These are phyloP conservation scores for Benitochromis conjunctus DNA, from an alignment of 2,113 vertebrate genomes.

Conservation along the genomic window DNA sequence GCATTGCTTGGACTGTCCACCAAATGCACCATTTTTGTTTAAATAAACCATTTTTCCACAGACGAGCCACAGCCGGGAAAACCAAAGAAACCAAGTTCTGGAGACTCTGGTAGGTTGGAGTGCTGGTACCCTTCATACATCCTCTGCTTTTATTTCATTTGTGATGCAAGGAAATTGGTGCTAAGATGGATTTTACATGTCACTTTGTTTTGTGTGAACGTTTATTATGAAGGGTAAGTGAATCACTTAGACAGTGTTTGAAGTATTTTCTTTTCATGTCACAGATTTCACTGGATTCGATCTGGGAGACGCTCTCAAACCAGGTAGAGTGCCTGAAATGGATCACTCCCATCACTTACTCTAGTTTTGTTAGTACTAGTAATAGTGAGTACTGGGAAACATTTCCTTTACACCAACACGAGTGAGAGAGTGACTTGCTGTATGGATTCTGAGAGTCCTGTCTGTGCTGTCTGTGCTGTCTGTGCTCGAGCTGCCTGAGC, in stretches of 20 bases:
- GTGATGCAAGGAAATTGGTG: neutral
- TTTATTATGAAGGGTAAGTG: neutral
- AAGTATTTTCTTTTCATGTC: neutral
- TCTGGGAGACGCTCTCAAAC: conserved; percentile 5
- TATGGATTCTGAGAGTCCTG: no score
- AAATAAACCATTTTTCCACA: neutral
- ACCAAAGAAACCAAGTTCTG: conserved; percentile 6
- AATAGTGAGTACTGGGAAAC: neutral
- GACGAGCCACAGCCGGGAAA: neutral
- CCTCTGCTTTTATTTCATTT: neutral
- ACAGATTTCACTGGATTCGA: neutral
- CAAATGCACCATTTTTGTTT: neutral
- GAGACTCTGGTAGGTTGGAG: neutral
- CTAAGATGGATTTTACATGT: neutral
- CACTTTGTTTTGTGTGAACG: neutral
- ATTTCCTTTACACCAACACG: neutral
- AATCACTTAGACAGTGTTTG: neutral
- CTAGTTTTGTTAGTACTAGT: neutral
- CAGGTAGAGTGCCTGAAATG: neutral
- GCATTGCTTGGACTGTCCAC: neutral
- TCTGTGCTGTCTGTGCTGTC: no score
- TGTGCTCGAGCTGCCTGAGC: neutral
- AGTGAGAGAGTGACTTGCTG: accelerated
- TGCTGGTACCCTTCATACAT: neutral
- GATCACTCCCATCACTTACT: neutral